A percentile compares a stretch with the other conserved stretches of the same genome.
phyloP scores from a whole-genome alignment of 2,113 vertebrate genomes.

The Pollimyrus isidori region DNA sequence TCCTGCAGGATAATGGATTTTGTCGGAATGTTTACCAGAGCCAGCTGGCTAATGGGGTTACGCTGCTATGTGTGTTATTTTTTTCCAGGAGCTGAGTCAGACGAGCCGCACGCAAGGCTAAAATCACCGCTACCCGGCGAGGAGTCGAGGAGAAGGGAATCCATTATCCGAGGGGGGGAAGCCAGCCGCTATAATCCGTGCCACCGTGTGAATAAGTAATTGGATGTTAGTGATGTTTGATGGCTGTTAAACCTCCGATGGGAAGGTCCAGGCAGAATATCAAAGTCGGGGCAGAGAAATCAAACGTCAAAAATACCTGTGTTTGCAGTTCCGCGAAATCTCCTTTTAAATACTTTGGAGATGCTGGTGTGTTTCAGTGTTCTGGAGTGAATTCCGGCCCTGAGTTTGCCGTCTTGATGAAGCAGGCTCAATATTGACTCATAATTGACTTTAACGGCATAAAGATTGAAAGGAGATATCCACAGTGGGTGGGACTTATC shows the following conservation, averaged over 20 bases:
- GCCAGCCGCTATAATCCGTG: not conserved
- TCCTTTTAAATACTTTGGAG: conserved; percentile 29
- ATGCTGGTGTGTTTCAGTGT: conserved; percentile 19
- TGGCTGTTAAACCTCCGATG: not conserved
- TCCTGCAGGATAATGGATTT: conserved; percentile 5
- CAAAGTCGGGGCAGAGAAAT: conserved; percentile 21
- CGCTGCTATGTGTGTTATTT: not conserved
- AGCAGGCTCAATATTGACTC: conserved; percentile 41
- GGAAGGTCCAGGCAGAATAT: not conserved
- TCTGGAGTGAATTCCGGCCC: conserved; percentile 31
- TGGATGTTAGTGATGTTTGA: not conserved
- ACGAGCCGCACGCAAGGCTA: not conserved
- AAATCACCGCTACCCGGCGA: not conserved
- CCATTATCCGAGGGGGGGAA: not conserved
- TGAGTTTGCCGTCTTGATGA: conserved; percentile 43
- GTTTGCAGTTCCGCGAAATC: conserved; percentile 23
- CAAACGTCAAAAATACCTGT: conserved; percentile 37
- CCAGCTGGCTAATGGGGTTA: not conserved
- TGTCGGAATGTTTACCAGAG: not conserved
- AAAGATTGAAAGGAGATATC: conserved; percentile 12
- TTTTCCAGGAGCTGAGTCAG: not conserved
- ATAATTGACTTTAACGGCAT: conserved; percentile 50
- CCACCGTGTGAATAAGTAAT: not conserved
- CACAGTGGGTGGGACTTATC: not conserved
- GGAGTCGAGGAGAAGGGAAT: not conserved